Evolutionary conservation across 2,888 invertebrate genomes (phyloP).

Genomic region (Unio delphinus): DNA sequence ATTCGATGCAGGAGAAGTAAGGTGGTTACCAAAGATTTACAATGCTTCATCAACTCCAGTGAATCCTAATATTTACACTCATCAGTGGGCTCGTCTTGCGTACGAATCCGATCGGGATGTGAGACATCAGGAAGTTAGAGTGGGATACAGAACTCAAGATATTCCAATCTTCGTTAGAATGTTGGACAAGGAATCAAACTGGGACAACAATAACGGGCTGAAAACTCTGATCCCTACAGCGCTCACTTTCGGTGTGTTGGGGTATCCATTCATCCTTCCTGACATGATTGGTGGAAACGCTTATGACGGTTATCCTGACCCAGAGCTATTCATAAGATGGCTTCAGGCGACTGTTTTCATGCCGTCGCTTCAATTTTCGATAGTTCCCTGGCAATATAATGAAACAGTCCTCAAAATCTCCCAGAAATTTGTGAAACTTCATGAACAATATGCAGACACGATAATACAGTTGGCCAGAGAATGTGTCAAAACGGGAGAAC

Average conservation of each 20-base stretch:
- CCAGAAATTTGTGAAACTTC: conserved; percentile 47
- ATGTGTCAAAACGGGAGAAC: conserved; percentile 73
- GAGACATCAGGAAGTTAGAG: conserved; percentile 85
- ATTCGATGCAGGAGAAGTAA: conserved; percentile 81
- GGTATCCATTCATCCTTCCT: conserved; percentile 91
- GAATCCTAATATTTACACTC: conserved; percentile 56
- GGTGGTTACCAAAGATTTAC: conserved; percentile 57
- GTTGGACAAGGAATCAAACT: conserved; percentile 89
- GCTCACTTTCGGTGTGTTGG: conserved; percentile 64
- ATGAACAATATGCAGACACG: conserved; percentile 43
- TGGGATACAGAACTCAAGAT: conserved; percentile 85
- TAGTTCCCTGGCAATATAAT: conserved; percentile 72
- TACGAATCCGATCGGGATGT: conserved; percentile 44
- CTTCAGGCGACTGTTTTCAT: conserved; percentile 88
- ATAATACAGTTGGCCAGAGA: conserved; percentile 54
- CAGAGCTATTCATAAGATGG: conserved; percentile 82
- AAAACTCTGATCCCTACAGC: conserved; percentile 87
- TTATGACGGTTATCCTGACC: conserved; percentile 51
- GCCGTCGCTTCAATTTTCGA: conserved; percentile 90
- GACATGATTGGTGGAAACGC: conserved; percentile 80
- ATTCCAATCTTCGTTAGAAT: conserved; percentile 85
- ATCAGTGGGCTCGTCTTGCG: conserved; percentile 52
- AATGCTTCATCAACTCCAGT: conserved; percentile 29
- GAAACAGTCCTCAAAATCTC: conserved; percentile 45
- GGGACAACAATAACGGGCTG: conserved; percentile 84